Conservation (phyloP, 2,888 invertebrate species). For the Chirona hameri region DNA sequence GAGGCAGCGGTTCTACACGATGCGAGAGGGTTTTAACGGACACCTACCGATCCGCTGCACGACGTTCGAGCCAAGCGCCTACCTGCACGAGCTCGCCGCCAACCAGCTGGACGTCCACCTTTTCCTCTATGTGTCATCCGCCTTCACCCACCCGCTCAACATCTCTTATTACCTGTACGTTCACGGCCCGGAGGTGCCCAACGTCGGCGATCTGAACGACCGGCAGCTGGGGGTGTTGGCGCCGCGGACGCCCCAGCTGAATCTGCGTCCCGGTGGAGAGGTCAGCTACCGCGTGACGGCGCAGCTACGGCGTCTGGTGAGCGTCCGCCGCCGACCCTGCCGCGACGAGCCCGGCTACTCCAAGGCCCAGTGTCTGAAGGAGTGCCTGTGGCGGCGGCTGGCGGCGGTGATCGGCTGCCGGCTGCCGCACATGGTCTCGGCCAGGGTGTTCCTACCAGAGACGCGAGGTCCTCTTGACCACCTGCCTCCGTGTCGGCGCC, state of each 20-base stretch:
- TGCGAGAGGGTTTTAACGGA: rapidly evolving
- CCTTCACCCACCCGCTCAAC: background rate
- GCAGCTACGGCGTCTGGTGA: background rate
- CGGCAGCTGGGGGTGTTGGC: background rate
- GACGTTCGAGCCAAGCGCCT: background rate
- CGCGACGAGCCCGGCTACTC: background rate
- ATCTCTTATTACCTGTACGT: background rate
- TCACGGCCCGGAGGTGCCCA: background rate
- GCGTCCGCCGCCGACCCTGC: background rate
- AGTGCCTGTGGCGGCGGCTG: conserved; percentile 4
- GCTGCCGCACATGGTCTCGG: conserved; percentile 1
- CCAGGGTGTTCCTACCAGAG: background rate
- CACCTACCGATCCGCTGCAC: background rate
- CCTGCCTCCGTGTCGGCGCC: background rate
- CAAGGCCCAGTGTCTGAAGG: background rate
- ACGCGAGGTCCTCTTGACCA: background rate
- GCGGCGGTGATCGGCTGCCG: background rate
- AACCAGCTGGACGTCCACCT: background rate
- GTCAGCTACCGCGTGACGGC: background rate
- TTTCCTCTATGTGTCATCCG: background rate
- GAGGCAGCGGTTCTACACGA: background rate
- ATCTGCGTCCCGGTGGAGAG: background rate
- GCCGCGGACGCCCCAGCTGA: background rate
- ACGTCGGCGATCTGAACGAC: background rate
- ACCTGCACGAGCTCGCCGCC: background rate